A percentile compares a stretch with the other conserved stretches of the same genome.
Evolutionary conservation across 2,797 vertebrate species (phyloP).

Genomic region (Florisuga fusca): DNA sequence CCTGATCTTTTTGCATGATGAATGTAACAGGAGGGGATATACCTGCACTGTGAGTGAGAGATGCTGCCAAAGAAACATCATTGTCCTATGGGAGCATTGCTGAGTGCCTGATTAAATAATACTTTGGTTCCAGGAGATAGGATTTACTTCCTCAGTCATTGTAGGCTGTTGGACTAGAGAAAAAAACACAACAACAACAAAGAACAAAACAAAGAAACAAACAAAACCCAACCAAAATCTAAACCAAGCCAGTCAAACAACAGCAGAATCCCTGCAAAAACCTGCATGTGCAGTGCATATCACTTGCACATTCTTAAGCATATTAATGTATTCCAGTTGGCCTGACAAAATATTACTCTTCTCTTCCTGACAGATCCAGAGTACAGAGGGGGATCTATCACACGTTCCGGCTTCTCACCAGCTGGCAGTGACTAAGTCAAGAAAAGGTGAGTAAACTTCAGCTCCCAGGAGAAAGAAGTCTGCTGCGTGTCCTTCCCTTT

Average conservation of each 20-base stretch:
- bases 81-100: not conserved
- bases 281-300: not conserved
- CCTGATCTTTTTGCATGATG: not conserved
- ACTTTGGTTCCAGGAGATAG: not conserved
- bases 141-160: not conserved
- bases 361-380: slow-evolving; percentile 86
- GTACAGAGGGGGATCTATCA: slow-evolving; percentile 89
- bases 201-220: not conserved
- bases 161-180: not conserved
- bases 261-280: too few species aligned
- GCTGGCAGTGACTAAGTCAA: slow-evolving; percentile 77
- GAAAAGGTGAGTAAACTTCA: slow-evolving; percentile 75
- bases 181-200: not conserved
- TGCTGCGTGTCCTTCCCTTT: not conserved
- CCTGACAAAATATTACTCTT: slow-evolving; percentile 20
- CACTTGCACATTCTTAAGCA: not conserved
- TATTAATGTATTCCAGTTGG: not conserved
- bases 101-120: not conserved
- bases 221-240: not conserved
- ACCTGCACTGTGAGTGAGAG: not conserved
- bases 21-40: not conserved
- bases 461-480: not conserved
- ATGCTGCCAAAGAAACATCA: not conserved
- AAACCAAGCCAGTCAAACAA: too few species aligned
- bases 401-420: slow-evolving; percentile 74